These are phyloP conservation scores for Cataglyphis altisquamis DNA, from an alignment of 2,888 invertebrate species.

Conservation along the genomic window DNA sequence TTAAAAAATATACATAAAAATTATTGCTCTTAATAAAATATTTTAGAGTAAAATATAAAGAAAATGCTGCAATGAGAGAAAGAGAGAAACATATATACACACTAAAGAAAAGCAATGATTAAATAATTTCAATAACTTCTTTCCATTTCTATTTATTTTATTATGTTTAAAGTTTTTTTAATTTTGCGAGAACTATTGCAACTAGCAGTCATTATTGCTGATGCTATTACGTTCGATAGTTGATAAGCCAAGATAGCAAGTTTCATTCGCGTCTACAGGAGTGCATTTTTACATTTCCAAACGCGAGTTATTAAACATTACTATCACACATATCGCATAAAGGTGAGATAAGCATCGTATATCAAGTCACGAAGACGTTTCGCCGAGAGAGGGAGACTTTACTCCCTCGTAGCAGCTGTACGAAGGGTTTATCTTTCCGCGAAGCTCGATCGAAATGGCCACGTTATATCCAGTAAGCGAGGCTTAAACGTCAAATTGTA, in stretches of 20 bases:
- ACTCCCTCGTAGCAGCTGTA: slow-evolving; percentile 54
- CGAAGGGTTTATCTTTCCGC: slow-evolving; percentile 62
- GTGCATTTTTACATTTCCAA: slow-evolving; percentile 30
- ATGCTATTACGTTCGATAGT: neutral
- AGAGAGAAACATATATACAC: neutral
- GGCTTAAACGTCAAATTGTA: slow-evolving; percentile 69
- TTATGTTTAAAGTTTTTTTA: neutral
- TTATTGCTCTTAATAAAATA: too few species aligned
- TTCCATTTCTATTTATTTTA: neutral
- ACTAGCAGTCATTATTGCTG: neutral
- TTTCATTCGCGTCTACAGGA: neutral
- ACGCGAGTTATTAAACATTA: slow-evolving; percentile 56
- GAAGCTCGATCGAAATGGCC: slow-evolving; percentile 56
- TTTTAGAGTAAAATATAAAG: too few species aligned
- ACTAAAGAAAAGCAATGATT: neutral
- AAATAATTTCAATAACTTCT: neutral
- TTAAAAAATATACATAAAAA: too few species aligned
- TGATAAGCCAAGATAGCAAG: neutral
- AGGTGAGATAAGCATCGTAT: slow-evolving; percentile 42
- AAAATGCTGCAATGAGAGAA: too few species aligned
- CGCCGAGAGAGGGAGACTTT: slow-evolving; percentile 2
- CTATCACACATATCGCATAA: slow-evolving; percentile 44
- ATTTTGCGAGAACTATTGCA: neutral
- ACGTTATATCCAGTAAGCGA: slow-evolving; percentile 57
- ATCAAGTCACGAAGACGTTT: slow-evolving; percentile 33